Base-by-base conservation (phyloP, 2,113 vertebrate genomes). In the Tiliqua scincoides region DNA sequence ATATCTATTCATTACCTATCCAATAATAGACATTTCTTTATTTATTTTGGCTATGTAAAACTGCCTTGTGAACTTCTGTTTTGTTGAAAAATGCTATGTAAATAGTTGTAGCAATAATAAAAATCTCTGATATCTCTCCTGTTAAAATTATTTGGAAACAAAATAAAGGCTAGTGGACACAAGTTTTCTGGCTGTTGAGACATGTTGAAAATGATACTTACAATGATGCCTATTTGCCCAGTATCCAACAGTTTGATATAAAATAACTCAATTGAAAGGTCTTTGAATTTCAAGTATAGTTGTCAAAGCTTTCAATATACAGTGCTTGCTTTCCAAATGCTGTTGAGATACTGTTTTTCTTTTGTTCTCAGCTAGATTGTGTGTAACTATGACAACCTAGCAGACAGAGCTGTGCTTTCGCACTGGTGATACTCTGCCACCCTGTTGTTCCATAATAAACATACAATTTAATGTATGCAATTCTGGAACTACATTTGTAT, bases 371-470 rank as follows among this genome's bases (percentile, higher is more conserved):
- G 70, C 20, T 84, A 68, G 27, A 80, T 88, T 62, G 15, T 70
- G 70, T 87, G 89, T 89, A 65, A 91, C 92, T 90, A 54, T 93
- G 90, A 87, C 89, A 88, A 78, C 87, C 48, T 80, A 1, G 0
- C 83, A 72, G 83, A 30, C 82, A 32, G 68, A 89, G 76, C 89
- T 89, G 48, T 43, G 0, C 59, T 83, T 85, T 1, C n/a, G 81
- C 68, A 91, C 83, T 71, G 61, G 54, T 74, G 4, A 23, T 78
- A 5, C 82, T 87, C 9, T 1, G 40, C 27, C 63, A n/a, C 25
- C 3, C 85, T 35, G 21, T 40, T 25, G 37, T 61, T 91, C 65
- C 75, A 3, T 92, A 37, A 35, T 40, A 72, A 61, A 67, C 27
- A 59, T 54, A 62, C 8, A n/a, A n/a, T 71, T 25, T 30, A 77